Base-by-base conservation (phyloP, 2,888 invertebrate genomes). In the Phyllotreta cruciferae region DNA sequence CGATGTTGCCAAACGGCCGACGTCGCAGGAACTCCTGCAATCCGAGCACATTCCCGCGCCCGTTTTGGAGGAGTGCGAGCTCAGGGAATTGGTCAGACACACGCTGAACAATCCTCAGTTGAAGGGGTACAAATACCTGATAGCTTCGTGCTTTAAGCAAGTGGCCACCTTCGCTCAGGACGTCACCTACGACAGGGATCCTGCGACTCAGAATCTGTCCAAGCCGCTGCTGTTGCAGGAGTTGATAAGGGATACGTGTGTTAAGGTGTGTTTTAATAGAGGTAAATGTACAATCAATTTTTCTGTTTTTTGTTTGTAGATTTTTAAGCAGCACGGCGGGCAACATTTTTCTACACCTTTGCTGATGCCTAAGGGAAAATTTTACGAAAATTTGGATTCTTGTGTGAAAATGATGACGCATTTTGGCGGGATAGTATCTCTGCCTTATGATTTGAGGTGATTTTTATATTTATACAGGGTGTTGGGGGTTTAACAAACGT, bases 1-100 rank as follows among this genome's bases (percentile, higher is more conserved):
- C 77, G 93, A 96, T 78, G 89, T 94, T 0, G 86, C 87, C 37
- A 83, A 88, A 69, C 85, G 98, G 3, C 97, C 98, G 0, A 91
- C 94, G 0, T 91, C 96, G 5, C 87, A 89, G 42, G 94, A 96
- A 77, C 83, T 98, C 1, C 82, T 97, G 0, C 85, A 89, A 37
- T 94, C 94, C 0, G 89, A 91, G 63, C 87, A 91, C 71, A 85
- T 98, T 2, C 97, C 97, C 0, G 90, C 95, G 0, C 90, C 92
- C 0, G 87, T 88, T 70, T 84, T 96, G n/a, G 93, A 94, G 74
- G 94, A 96, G 70, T 89, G 90, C 0, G 91, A 93, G 66, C 79
- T 96, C 1, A 89, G 92, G 56, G 94, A 94, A 70, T 87, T 93
- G 75, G 83, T 97, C 9, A 85, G 90, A 0, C 91, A 93, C 70